Conservation (phyloP, 2,113 vertebrate species). For the Periophthalmus modestus region DNA sequence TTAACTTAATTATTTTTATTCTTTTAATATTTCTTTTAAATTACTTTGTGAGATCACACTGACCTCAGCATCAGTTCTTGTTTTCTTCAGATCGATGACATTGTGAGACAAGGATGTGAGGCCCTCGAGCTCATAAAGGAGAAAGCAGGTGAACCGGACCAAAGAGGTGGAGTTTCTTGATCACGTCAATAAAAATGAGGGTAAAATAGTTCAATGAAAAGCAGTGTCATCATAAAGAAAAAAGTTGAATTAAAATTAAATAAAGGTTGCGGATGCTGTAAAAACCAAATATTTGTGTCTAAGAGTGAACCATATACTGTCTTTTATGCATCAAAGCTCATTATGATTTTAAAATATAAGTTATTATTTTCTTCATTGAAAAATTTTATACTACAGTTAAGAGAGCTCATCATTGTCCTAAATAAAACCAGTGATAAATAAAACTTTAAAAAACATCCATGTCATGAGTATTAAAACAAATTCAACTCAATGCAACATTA, state of each 20-base stretch:
- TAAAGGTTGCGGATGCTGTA: too few species aligned
- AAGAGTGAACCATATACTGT: neutral
- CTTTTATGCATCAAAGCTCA: neutral
- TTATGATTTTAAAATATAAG: neutral
- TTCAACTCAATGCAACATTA: too few species aligned
- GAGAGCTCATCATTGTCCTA: neutral
- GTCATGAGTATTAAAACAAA: too few species aligned
- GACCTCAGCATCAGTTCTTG: too few species aligned
- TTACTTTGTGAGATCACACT: too few species aligned
- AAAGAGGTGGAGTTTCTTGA: conserved; percentile 68
- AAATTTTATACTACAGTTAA: neutral
- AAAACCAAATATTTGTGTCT: too few species aligned
- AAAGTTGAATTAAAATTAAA: too few species aligned
- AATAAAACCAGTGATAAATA: neutral
- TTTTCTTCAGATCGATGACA: conserved; percentile 73
- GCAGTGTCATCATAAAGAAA: neutral
- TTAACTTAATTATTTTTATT: too few species aligned
- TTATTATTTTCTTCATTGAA: too few species aligned
- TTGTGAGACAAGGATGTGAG: conserved; percentile 73
- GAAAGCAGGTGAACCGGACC: conserved; percentile 72
- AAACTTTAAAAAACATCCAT: neutral
- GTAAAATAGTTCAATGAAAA: conserved; percentile 61
- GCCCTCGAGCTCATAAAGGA: conserved; percentile 62
- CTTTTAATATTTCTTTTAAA: too few species aligned
- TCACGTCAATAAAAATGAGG: conserved; percentile 81